A percentile compares a stretch with the other conserved stretches of the same genome.
Conservation (phyloP, 2,113 vertebrate genomes). For the Atlantisia rogersi region DNA sequence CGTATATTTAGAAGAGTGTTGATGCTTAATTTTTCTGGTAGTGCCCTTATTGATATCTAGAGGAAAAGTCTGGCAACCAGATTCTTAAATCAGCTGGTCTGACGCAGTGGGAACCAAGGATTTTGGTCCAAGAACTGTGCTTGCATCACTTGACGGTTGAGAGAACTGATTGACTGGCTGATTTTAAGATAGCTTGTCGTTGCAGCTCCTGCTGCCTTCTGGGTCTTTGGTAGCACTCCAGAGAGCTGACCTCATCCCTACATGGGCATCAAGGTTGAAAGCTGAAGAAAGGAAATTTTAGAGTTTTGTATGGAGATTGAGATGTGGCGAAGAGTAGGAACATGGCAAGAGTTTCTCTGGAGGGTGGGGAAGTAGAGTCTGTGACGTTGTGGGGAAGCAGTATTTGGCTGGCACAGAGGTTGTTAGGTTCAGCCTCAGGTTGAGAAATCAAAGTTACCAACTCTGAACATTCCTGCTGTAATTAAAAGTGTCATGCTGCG, state of each 20-base stretch:
- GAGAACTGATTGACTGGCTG: background rate
- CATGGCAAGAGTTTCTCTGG: background rate
- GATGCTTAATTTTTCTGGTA: background rate
- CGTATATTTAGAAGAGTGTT: background rate
- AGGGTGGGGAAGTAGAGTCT: background rate
- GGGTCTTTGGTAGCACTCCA: slow-evolving; percentile 1
- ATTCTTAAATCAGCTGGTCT: background rate
- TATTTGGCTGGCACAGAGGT: background rate
- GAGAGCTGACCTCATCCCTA: background rate
- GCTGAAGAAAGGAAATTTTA: background rate
- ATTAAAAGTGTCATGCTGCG: slow-evolving; percentile 38
- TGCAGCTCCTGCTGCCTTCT: background rate
- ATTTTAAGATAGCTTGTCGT: background rate
- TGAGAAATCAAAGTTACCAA: background rate
- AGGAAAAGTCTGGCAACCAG: background rate
- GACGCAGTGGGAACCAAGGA: background rate
- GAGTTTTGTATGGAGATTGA: background rate
- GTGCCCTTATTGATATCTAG: background rate
- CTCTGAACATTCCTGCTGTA: background rate
- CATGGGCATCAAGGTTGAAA: background rate
- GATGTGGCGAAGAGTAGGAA: background rate
- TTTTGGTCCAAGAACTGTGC: background rate
- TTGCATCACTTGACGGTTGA: background rate
- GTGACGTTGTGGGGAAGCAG: background rate
- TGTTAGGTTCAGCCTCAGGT: background rate